Conservation (phyloP, 2,888 invertebrate genomes). For the Malthinus flaveolus region DNA sequence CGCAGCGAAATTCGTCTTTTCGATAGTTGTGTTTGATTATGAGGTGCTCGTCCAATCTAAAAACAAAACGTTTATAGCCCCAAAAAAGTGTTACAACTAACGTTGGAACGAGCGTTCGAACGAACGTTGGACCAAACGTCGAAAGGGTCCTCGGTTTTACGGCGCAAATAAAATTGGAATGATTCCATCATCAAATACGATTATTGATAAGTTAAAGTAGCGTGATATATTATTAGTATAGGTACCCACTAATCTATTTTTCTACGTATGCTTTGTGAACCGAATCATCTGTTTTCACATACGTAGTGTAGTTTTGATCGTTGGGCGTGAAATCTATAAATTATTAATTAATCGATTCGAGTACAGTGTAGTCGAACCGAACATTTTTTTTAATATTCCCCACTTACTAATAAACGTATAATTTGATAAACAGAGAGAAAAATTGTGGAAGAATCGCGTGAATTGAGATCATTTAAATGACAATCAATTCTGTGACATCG, state of each 20-base stretch:
- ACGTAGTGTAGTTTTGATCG: constrained; percentile 27
- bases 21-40: constrained; percentile 78
- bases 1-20: constrained; percentile 79
- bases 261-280: constrained; percentile 36
- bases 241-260: constrained; percentile 38
- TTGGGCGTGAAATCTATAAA: constrained; percentile 30
- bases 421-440: neutral
- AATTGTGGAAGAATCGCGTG: constrained; percentile 25
- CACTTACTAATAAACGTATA: neutral
- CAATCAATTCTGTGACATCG: constrained; percentile 31
- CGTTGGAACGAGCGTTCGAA: too few relatives aligned
- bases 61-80: constrained; percentile 53
- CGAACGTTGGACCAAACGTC: too few relatives aligned
- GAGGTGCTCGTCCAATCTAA: constrained; percentile 83
- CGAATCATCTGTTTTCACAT: constrained; percentile 33
- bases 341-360: constrained; percentile 30
- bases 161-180: neutral
- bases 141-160: neutral
- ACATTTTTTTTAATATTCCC: neutral
- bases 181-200: constrained; percentile 4
- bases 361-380: constrained; percentile 10
- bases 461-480: constrained; percentile 21
- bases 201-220: constrained; percentile 26
- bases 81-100: too few relatives aligned
- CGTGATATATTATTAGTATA: constrained; percentile 37